These are phyloP conservation scores for Nomada hirtipes DNA, from an alignment of 2,888 invertebrate species.

Conservation along the genomic window DNA sequence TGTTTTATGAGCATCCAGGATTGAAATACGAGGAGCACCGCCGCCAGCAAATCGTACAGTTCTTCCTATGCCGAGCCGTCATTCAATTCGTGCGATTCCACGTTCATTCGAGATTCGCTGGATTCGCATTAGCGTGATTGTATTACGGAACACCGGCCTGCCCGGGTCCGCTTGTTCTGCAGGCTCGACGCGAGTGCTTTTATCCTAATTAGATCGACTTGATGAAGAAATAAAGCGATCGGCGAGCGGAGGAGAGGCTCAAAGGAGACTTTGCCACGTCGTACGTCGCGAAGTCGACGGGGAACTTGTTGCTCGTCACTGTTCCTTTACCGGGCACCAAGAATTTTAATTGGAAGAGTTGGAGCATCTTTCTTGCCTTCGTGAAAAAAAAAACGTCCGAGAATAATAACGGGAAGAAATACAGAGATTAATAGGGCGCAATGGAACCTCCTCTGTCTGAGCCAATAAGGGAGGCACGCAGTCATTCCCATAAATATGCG, in stretches of 20 bases:
- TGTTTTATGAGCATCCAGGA: background rate
- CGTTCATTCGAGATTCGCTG: slow-evolving; percentile 52
- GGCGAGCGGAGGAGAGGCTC: slow-evolving; percentile 16
- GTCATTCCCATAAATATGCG: too few species aligned
- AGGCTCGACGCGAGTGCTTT: slow-evolving; percentile 52
- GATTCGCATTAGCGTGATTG: slow-evolving; percentile 64
- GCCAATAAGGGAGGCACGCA: too few species aligned
- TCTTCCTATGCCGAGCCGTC: background rate
- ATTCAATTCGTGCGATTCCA: slow-evolving; percentile 40
- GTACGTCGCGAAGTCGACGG: background rate
- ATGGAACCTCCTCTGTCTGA: too few species aligned
- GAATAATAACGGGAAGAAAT: background rate
- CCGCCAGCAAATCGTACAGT: background rate
- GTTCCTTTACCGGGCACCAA: background rate
- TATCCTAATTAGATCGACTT: slow-evolving; percentile 64
- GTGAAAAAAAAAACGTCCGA: background rate
- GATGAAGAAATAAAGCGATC: slow-evolving; percentile 63
- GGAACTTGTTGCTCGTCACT: slow-evolving; percentile 30
- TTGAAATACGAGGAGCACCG: background rate
- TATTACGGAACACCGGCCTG: slow-evolving; percentile 47
- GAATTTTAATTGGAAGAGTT: too few species aligned
- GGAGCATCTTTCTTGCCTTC: background rate
- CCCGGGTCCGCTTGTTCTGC: slow-evolving; percentile 51
- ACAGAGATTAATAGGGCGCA: too few species aligned
- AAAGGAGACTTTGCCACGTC: slow-evolving; percentile 21